Conservation (phyloP, 2,797 vertebrate genomes). For the Synaphobranchus kaupii region DNA sequence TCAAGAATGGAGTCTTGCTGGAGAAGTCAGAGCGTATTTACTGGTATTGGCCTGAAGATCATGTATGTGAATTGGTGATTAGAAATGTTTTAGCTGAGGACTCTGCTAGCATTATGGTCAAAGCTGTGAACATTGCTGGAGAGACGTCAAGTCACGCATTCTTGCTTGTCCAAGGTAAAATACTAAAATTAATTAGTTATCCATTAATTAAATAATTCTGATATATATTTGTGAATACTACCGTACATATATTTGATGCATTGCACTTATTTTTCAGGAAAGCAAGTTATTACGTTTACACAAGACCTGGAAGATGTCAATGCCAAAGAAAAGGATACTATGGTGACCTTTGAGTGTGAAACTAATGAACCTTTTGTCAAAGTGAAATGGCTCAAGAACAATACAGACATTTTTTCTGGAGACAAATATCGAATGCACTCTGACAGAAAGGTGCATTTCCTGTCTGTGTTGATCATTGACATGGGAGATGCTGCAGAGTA, state of each 20-base stretch:
- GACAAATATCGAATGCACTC: conserved; percentile 94
- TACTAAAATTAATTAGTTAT: neutral
- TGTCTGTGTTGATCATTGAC: conserved; percentile 85
- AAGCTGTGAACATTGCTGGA: conserved; percentile 91
- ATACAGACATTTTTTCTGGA: conserved; percentile 83
- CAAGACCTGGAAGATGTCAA: conserved; percentile 81
- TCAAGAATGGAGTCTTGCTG: conserved; percentile 91
- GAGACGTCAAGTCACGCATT: conserved; percentile 97
- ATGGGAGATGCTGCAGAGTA: conserved; percentile 87
- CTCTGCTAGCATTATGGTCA: conserved; percentile 98
- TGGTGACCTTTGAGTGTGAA: conserved; percentile 97
- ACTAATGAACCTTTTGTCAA: conserved; percentile 96
- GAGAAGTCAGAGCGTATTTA: conserved; percentile 93
- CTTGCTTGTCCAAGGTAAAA: conserved; percentile 92
- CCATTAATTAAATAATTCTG: neutral
- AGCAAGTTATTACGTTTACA: conserved; percentile 82
- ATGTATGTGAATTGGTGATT: conserved; percentile 93
- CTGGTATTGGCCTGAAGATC: conserved; percentile 98
- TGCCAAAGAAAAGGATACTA: conserved; percentile 91
- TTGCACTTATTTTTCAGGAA: conserved; percentile 72
- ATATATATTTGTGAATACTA: neutral
- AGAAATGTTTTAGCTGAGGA: conserved; percentile 89
- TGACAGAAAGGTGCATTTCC: conserved; percentile 94
- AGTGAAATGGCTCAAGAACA: conserved; percentile 94
- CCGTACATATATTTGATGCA: neutral